Percentiles rank a stretch among this genome's conserved stretches.
These are phyloP conservation scores for Drosophila kurseongensis DNA, from an alignment of 1,140 invertebrate genomes.

Conservation along the genomic window DNA sequence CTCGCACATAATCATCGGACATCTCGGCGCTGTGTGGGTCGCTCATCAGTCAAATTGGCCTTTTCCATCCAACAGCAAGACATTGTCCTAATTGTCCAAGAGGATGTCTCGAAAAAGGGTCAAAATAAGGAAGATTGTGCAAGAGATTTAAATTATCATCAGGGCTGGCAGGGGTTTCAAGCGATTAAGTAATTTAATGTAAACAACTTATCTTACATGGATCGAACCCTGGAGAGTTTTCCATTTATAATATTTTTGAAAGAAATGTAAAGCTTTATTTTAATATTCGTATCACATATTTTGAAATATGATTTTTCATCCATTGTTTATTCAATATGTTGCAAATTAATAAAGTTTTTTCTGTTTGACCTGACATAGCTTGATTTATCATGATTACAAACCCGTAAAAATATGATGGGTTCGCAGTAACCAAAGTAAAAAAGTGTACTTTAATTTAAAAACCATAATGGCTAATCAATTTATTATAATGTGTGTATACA, in stretches of 20 bases:
- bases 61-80: constrained; percentile 21
- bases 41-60: constrained; percentile 78
- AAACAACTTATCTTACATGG: too few species aligned
- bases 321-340: too few species aligned
- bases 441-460: not conserved
- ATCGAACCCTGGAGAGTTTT: too few species aligned
- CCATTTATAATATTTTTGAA: too few species aligned
- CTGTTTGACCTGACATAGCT: too few species aligned
- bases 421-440: not conserved
- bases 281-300: too few species aligned
- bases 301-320: too few species aligned
- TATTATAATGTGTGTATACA: not conserved
- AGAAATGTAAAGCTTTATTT: too few species aligned
- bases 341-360: too few species aligned
- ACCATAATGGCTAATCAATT: not conserved
- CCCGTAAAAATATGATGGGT: not conserved
- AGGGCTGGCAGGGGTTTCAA: constrained; percentile 28
- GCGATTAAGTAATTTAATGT: constrained; percentile 12
- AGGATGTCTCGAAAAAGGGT: constrained; percentile 38
- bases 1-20: constrained; percentile 55
- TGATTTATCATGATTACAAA: not conserved
- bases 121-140: constrained; percentile 41
- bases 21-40: constrained; percentile 68
- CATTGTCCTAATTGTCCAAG: constrained; percentile 25
- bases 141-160: constrained; percentile 21